phyloP scores from a whole-genome alignment of 2,888 invertebrate species.

The Cephus nigrinus region DNA sequence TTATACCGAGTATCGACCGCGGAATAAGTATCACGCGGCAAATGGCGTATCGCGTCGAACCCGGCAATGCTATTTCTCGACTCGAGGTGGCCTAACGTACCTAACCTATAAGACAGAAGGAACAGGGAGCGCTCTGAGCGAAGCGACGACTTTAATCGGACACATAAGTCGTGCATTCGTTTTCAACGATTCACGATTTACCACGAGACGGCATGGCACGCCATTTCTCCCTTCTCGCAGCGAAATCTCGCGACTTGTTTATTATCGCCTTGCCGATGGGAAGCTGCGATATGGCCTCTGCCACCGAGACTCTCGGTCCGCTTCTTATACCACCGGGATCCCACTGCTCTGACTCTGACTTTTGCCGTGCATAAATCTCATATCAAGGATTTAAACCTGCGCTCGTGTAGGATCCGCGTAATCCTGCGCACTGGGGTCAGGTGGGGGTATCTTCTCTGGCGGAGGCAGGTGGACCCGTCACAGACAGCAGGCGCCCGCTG shows the following conservation, averaged over 20 bases:
- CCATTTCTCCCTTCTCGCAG: neutral
- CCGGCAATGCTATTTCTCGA: too few species aligned
- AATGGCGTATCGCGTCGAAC: too few species aligned
- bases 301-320: neutral
- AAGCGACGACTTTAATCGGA: too few species aligned
- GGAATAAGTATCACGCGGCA: too few species aligned
- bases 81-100: too few species aligned
- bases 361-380: neutral
- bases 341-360: too few species aligned
- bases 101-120: too few species aligned
- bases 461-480: constrained; percentile 4
- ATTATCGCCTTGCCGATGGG: constrained; percentile 2
- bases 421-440: neutral
- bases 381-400: constrained; percentile 1
- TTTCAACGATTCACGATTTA: too few species aligned
- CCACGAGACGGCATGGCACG: neutral
- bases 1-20: too few species aligned
- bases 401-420: neutral
- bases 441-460: neutral
- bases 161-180: too few species aligned
- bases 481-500: neutral
- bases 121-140: too few species aligned
- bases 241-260: constrained; percentile 5
- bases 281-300: neutral
- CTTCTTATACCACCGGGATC: too few species aligned